Evolutionary conservation across 35 echinoderm and acorn worm species (phyloP), one percentile per base, ranked within the genome.

Genomic region (Heliocidaris erythrogramma): DNA sequence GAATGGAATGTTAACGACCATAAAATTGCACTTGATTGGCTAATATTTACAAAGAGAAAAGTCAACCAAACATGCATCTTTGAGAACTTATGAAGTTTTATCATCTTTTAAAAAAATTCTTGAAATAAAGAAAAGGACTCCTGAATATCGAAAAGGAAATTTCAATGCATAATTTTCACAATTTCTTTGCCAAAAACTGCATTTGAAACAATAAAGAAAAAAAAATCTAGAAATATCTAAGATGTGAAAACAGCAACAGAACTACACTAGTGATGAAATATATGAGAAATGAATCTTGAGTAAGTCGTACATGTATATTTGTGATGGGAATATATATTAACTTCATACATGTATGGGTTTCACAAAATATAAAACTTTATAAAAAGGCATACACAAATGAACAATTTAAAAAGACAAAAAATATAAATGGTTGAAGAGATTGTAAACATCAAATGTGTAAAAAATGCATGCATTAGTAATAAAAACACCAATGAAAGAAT

Each of bases 381-480:
- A 78, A 5, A 78, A n/a, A 78, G 21, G 18, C 18, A 60, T 60
- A 60, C 59, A 78, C 21, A 78, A 8, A 78, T 78, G 65, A 78
- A n/a, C 21, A 24, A 42, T 56, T 56, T 11, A 56, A 56, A 53
- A 53, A 69, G 17, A 69, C 61, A 16, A 69, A 13, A 27, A 71
- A 18, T 6, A 27, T 71, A n/a, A 8, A 78, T 78, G 21, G 65
- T n/a, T 78, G 21, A 21, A 78, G n/a, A 78, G n/a, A 7, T 78
- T 18, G 27, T 78, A 4, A 27, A 78, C 7, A 78, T 5, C 27
- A 78, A 27, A 27, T 27, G 65, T n/a, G 27, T 78, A 0, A 78
- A 78, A 42, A n/a, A 78, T 78, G 65, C 65, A 78, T 78, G 65
- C 65, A 78, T 78, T 78, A 78, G 65, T 78, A 24, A 78, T 78